These are phyloP conservation scores for Serinus canaria DNA, from an alignment of 2,113 vertebrate species.

Conservation along the genomic window DNA sequence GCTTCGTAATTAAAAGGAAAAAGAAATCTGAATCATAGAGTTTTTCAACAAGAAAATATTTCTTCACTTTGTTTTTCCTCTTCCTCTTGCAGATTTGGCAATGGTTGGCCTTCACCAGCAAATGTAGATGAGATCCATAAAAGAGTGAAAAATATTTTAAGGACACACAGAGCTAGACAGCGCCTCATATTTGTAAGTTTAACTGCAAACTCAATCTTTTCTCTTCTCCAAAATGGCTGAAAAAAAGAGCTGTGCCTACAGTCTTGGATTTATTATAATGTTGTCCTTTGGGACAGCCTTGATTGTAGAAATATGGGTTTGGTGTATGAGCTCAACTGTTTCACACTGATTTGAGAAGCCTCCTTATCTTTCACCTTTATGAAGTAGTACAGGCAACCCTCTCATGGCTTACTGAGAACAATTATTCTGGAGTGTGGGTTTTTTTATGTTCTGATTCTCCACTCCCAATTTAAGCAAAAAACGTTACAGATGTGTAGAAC, in stretches of 20 bases:
- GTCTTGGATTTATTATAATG: background rate
- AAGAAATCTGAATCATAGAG: background rate
- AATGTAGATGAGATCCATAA: constrained; percentile 89
- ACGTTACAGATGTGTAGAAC: background rate
- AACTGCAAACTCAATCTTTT: background rate
- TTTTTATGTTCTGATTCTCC: background rate
- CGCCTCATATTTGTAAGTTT: constrained; percentile 78
- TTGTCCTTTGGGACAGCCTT: background rate
- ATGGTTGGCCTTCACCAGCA: constrained; percentile 74
- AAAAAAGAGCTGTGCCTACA: background rate
- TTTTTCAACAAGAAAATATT: background rate
- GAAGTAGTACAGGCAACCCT: background rate
- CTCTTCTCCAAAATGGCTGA: background rate
- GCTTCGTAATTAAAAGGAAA: background rate
- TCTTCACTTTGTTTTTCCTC: background rate
- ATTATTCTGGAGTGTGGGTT: background rate
- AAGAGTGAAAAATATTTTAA: constrained; percentile 88
- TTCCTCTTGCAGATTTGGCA: constrained; percentile 78
- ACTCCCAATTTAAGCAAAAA: background rate
- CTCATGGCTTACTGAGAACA: background rate
- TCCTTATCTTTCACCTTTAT: background rate
- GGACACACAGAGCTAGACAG: constrained; percentile 79
- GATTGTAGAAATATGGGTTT: background rate
- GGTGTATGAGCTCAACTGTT: background rate
- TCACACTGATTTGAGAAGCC: background rate